Conservation (phyloP, 2,113 vertebrate genomes). For the Cairina moschata region DNA sequence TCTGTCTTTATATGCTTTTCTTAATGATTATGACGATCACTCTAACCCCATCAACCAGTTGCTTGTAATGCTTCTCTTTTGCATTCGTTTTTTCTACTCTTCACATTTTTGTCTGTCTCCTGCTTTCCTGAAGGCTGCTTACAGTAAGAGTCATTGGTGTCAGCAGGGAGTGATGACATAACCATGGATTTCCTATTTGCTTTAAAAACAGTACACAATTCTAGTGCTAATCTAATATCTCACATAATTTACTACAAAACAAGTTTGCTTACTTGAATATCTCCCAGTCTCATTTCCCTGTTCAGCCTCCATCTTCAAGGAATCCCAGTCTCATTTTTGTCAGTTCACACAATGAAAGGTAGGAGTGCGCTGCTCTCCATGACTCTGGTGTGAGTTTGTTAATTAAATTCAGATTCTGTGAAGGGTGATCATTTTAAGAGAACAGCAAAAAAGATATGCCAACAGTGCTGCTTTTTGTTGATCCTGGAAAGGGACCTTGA, state of each 20-base stretch:
- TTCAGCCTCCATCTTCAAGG: not conserved
- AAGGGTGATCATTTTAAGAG: not conserved
- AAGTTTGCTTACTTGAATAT: constrained; percentile 28
- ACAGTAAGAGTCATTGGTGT: not conserved
- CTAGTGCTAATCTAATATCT: constrained; percentile 33
- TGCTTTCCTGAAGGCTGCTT: not conserved
- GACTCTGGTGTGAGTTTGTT: not conserved
- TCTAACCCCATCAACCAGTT: not conserved
- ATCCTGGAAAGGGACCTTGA: not conserved
- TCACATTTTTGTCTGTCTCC: not conserved
- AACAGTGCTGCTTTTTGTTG: not conserved
- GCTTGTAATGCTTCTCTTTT: not conserved
- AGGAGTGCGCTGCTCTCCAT: not conserved
- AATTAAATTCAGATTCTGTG: not conserved
- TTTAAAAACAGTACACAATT: not conserved
- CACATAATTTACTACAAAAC: constrained; percentile 50
- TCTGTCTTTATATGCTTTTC: not conserved
- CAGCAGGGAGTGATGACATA: not conserved
- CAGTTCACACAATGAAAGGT: constrained; percentile 29
- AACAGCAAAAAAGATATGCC: not conserved
- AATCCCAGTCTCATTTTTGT: constrained; percentile 17
- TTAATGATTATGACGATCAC: not conserved
- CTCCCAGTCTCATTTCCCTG: constrained; percentile 21
- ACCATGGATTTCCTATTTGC: not conserved
- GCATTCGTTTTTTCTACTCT: not conserved